These are phyloP conservation scores for Marronus borbonicus DNA, from an alignment of 2,888 invertebrate genomes.

Conservation along the genomic window DNA sequence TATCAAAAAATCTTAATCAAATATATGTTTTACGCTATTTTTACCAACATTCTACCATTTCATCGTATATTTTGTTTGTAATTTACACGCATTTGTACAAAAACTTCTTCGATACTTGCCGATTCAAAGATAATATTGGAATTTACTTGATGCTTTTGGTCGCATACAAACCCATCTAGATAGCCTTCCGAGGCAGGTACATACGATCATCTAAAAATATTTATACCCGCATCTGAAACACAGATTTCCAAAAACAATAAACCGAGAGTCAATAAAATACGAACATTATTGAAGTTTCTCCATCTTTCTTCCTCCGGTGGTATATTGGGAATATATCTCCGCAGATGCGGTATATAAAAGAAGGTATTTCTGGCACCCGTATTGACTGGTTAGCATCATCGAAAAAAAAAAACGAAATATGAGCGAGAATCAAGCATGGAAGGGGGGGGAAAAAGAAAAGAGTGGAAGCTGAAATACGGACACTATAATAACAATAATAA, in stretches of 20 bases:
- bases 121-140: too few species aligned
- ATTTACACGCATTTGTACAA: too few species aligned
- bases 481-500: conserved; percentile 32
- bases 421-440: not conserved
- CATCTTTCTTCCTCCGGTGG: not conserved
- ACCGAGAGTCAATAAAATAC: conserved; percentile 36
- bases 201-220: conserved; percentile 14
- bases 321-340: not conserved
- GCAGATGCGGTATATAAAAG: conserved; percentile 16
- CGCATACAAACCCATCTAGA: not conserved
- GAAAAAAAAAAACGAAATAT: not conserved
- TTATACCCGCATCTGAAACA: conserved; percentile 18
- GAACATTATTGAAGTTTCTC: conserved; percentile 34
- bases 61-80: too few species aligned
- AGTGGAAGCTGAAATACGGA: not conserved
- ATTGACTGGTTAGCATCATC: conserved; percentile 20
- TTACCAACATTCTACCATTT: too few species aligned
- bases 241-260: conserved; percentile 40
- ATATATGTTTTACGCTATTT: too few species aligned
- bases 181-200: not conserved
- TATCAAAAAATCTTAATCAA: too few species aligned
- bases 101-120: too few species aligned
- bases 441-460: not conserved
- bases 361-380: conserved; percentile 28
- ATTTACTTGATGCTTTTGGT: too few species aligned